Percentiles rank a stretch among this genome's conserved stretches.
These are phyloP conservation scores for Hirtodrosophila trivittata DNA, from an alignment of 2,888 invertebrate genomes.

Conservation along the genomic window DNA sequence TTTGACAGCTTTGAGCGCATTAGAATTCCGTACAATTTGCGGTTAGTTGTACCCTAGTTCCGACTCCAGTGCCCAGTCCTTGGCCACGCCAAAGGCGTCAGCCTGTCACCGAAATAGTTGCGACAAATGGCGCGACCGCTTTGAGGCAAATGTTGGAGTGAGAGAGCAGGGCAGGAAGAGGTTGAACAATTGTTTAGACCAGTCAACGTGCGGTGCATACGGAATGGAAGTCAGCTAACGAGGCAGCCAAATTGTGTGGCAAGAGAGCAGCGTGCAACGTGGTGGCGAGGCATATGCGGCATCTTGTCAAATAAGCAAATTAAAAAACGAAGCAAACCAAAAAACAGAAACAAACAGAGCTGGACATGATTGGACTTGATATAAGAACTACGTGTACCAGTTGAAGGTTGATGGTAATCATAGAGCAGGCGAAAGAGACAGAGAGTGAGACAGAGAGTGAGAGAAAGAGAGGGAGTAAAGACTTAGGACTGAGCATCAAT, in stretches of 20 bases:
- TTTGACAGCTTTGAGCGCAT: conserved; percentile 67
- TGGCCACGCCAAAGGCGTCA: too few species aligned
- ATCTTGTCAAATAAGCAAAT: conserved; percentile 21
- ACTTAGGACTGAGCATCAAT: conserved; percentile 37
- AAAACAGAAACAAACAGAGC: background rate
- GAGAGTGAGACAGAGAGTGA: too few species aligned
- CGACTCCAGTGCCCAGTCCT: too few species aligned
- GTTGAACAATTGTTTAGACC: conserved; percentile 50
- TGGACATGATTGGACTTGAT: conserved; percentile 39
- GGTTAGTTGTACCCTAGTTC: background rate
- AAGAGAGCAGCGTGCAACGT: too few species aligned
- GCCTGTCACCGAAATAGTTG: conserved; percentile 69
- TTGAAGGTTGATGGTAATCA: conserved; percentile 36
- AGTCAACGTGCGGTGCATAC: conserved; percentile 58
- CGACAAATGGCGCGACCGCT: conserved; percentile 41
- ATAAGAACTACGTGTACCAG: too few species aligned
- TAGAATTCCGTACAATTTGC: conserved; percentile 28
- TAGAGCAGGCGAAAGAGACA: too few species aligned
- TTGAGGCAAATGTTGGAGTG: too few species aligned
- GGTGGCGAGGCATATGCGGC: conserved; percentile 23
- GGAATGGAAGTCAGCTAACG: conserved; percentile 35
- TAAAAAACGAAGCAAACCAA: conserved; percentile 13
- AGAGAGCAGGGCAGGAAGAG: too few species aligned
- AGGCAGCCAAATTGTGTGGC: too few species aligned
- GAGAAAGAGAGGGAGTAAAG: too few species aligned